phyloP scores from a whole-genome alignment of 2,888 invertebrate genomes.

The Anthrax anthrax region DNA sequence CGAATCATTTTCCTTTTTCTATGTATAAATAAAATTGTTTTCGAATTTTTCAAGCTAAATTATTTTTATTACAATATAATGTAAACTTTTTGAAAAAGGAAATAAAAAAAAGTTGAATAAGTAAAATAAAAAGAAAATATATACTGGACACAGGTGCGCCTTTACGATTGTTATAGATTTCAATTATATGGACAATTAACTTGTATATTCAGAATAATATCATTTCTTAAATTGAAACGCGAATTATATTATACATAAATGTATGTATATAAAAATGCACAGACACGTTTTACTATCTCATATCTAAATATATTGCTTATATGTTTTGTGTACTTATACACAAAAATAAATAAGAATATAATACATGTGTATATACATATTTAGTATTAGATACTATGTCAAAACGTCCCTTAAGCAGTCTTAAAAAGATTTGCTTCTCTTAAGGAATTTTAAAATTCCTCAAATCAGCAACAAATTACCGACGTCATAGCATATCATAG shows the following conservation, averaged over 20 bases:
- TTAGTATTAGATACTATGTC: no score
- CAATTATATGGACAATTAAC: conserved; percentile 13
- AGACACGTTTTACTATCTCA: no score
- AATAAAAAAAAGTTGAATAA: no score
- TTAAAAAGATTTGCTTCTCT: neutral
- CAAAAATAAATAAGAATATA: no score
- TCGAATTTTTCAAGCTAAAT: neutral
- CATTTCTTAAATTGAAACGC: conserved; percentile 6
- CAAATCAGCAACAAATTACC: conserved; percentile 13
- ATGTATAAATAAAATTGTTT: neutral
- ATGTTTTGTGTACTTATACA: no score
- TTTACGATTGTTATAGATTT: conserved; percentile 7
- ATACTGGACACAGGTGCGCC: conserved; percentile 3
- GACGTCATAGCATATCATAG: conserved; percentile 8
- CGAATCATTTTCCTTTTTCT: neutral
- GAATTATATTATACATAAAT: conserved; percentile 1
- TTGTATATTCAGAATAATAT: conserved; percentile 5
- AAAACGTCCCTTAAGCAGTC: neutral
- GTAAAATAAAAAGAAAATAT: neutral
- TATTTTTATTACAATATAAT: neutral
- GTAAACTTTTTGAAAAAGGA: neutral
- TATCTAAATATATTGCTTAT: no score
- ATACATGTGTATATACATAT: no score
- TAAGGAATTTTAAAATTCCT: conserved; percentile 11
- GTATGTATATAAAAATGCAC: neutral